These are phyloP conservation scores for Pomacea canaliculata DNA, from an alignment of 2,888 invertebrate species.

Conservation along the genomic window DNA sequence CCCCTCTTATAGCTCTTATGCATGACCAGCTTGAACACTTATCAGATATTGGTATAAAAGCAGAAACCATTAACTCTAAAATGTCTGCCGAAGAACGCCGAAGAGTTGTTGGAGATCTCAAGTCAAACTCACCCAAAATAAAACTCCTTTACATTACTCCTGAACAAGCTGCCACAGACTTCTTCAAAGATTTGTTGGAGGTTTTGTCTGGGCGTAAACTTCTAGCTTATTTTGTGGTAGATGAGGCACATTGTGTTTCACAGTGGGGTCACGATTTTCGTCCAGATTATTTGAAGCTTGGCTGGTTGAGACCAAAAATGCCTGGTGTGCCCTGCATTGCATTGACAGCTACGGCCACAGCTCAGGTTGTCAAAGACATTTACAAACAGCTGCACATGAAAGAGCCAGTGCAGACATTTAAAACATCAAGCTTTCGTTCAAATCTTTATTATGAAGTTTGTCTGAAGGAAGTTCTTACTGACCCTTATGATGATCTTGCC, in stretches of 20 bases:
- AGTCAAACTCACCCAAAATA: slow-evolving; percentile 80
- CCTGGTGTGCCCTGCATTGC: slow-evolving; percentile 86
- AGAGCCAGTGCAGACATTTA: slow-evolving; percentile 81
- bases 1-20: slow-evolving; percentile 94
- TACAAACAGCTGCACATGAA: slow-evolving; percentile 79
- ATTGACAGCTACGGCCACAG: slow-evolving; percentile 93
- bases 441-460: slow-evolving; percentile 96
- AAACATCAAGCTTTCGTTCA: slow-evolving; percentile 79
- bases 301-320: slow-evolving; percentile 75
- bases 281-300: slow-evolving; percentile 92
- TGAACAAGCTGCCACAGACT: slow-evolving; percentile 88
- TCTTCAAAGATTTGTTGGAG: slow-evolving; percentile 73
- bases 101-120: slow-evolving; percentile 80
- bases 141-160: slow-evolving; percentile 95
- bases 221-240: slow-evolving; percentile 91
- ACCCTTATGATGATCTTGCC: slow-evolving; percentile 84
- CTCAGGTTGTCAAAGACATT: slow-evolving; percentile 64
- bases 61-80: slow-evolving; percentile 94
- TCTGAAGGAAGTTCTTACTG: slow-evolving; percentile 84
- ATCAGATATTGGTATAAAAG: slow-evolving; percentile 80
- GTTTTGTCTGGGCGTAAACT: slow-evolving; percentile 81
- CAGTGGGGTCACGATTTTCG: slow-evolving; percentile 98
- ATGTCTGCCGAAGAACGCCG: slow-evolving; percentile 83
- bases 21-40: slow-evolving; percentile 94
- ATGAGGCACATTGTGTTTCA: slow-evolving; percentile 86